phyloP scores from a whole-genome alignment of 1,140 invertebrate species.

The Pseudomyrmex gracilis region DNA sequence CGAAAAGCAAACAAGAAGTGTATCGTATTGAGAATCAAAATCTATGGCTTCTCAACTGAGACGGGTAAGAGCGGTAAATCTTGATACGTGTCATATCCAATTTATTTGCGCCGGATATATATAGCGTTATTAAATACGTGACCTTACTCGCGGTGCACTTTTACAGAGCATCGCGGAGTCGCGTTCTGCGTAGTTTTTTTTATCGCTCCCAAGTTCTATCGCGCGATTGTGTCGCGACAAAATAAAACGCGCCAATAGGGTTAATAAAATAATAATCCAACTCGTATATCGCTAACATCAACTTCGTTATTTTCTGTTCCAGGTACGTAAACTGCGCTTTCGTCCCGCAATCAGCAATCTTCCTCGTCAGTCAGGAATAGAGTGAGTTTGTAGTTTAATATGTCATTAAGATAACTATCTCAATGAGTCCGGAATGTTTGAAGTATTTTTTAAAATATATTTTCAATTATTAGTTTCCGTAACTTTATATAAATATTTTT shows the following conservation, averaged over 20 bases:
- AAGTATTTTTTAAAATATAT: neutral
- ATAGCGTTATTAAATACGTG: slow-evolving; percentile 74
- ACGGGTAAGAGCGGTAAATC: slow-evolving; percentile 64
- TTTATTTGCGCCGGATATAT: slow-evolving; percentile 68
- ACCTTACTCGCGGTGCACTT: slow-evolving; percentile 41
- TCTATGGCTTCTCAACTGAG: neutral
- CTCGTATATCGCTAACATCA: slow-evolving; percentile 42
- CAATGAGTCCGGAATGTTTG: neutral
- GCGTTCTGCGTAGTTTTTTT: slow-evolving; percentile 33
- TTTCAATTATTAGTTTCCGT: neutral
- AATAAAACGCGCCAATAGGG: slow-evolving; percentile 29
- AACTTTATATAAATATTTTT: too few species aligned
- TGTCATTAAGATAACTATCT: too few species aligned
- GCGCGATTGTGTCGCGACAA: slow-evolving; percentile 35
- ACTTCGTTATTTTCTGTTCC: slow-evolving; percentile 55
- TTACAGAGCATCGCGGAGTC: slow-evolving; percentile 37
- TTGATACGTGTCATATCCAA: slow-evolving; percentile 71
- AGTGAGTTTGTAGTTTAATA: slow-evolving; percentile 32
- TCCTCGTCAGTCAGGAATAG: neutral
- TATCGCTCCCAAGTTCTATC: slow-evolving; percentile 35
- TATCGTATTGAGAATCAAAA: slow-evolving; percentile 55
- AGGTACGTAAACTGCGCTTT: slow-evolving; percentile 65
- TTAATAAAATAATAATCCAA: slow-evolving; percentile 34
- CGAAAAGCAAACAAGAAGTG: slow-evolving; percentile 22
- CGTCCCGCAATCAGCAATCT: neutral